Evolutionary conservation across 2,888 invertebrate genomes (phyloP).

Genomic region (Lutraria lutraria): DNA sequence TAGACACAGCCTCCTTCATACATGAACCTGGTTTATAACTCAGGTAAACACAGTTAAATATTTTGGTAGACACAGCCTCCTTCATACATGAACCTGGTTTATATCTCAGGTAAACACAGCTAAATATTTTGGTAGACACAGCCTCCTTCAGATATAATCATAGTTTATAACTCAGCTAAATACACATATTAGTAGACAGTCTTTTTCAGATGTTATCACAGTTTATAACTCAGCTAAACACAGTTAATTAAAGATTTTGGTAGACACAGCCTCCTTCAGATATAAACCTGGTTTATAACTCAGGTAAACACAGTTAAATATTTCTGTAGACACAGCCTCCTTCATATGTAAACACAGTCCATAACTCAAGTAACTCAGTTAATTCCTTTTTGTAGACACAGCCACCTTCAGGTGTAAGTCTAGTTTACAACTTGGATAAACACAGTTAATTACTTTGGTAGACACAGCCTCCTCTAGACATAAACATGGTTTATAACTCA

Average conservation of each 20-base stretch:
- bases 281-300: not conserved
- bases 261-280: not conserved
- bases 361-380: not conserved
- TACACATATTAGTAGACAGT: not conserved
- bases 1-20: not conserved
- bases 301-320: not conserved
- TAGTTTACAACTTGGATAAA: not conserved
- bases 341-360: not conserved
- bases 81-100: not conserved
- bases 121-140: not conserved
- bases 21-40: no score
- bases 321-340: not conserved
- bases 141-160: not conserved
- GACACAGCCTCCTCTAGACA: no score
- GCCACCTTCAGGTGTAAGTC: not conserved
- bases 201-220: not conserved
- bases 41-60: not conserved
- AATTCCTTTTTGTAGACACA: not conserved
- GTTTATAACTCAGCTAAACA: not conserved
- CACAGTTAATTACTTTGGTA: not conserved
- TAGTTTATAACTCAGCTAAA: not conserved
- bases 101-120: not conserved
- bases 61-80: not conserved
- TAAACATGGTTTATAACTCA: not conserved
- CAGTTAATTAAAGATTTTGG: not conserved